Evolutionary conservation across 2,113 vertebrate species (phyloP), one percentile per base, ranked within the genome.

Genomic region (Suncus etruscus): DNA sequence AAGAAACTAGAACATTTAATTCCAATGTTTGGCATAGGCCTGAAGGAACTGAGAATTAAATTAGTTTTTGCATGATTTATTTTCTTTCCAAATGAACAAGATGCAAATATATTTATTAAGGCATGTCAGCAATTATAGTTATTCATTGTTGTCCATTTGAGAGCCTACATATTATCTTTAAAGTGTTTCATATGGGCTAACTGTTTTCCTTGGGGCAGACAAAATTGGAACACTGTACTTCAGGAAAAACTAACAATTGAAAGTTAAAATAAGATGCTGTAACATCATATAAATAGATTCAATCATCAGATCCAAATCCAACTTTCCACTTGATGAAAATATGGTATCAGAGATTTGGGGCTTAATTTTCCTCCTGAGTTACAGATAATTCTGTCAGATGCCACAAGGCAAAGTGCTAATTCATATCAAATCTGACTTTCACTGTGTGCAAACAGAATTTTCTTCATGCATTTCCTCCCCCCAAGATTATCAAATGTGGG

Each of bases 221-320:
- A 93, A 83, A 86, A 75, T 72, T 50, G 48, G 22, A 31, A 51
- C 51, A 82, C 11, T 74, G 16, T 11, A 70, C 78, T 80, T 85
- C n/a, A 90, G 70, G 87, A 27, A n/a, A 78, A 92, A 89, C 84
- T 4, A 74, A 9, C 32, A 91, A 91, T 76, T 92, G 16, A 68
- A 83, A 76, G 72, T 54, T 72, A 76, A 88, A 92, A 39, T 83
- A 39, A 73, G 31, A 1, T 8, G 63, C 39, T 1, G 8, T 85
- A 80, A 63, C 54, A 66, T 89, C 54, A 66, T 89, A 25, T 76
- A 90, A 86, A 12, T 79, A 72, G 69, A 15, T 45, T 75, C 4
- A 58, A 6, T 86, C 24, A 78, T 83, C 58, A 83, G 82, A 75
- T 29, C 24, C 45, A 84, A 79, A 14, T 79, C 50, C 50, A 20